These are phyloP conservation scores for Zele albiditarsus DNA, from an alignment of 2,888 invertebrate genomes.

Conservation along the genomic window DNA sequence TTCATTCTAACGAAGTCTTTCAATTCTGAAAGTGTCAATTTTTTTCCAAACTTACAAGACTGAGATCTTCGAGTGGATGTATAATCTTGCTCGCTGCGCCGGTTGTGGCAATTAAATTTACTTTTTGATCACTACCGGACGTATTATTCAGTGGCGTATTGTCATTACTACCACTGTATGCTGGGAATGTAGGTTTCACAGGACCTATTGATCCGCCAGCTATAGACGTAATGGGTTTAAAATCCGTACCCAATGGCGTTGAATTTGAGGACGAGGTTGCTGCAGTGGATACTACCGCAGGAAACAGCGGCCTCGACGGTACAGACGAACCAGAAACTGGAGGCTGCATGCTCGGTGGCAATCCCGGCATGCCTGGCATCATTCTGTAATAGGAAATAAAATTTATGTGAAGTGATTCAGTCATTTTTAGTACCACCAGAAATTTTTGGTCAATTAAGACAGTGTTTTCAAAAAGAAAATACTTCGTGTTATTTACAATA, in stretches of 20 bases:
- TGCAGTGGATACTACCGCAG: conserved; percentile 77
- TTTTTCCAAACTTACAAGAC: conserved; percentile 74
- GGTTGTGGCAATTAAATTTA: conserved; percentile 81
- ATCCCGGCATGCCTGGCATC: conserved; percentile 74
- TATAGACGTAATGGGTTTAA: conserved; percentile 75
- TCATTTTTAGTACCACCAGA: no score
- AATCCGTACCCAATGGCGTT: conserved; percentile 77
- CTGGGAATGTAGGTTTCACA: conserved; percentile 86
- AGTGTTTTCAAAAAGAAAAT: no score
- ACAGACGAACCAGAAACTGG: conserved; percentile 65
- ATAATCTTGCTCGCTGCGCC: conserved; percentile 92
- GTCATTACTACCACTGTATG: conserved; percentile 76
- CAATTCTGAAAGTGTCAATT: no score
- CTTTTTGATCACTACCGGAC: conserved; percentile 73
- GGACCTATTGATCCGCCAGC: conserved; percentile 72
- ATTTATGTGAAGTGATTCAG: conserved; percentile 15
- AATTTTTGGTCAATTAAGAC: no score
- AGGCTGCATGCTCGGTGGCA: conserved; percentile 72
- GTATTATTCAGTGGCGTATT: conserved; percentile 69
- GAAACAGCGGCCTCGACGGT: conserved; percentile 85
- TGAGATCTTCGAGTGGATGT: conserved; percentile 95
- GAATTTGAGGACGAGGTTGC: conserved; percentile 73
- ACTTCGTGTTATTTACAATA: no score
- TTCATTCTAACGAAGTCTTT: no score
- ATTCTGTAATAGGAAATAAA: conserved; percentile 63